Conservation (phyloP, 2,113 vertebrate species). For the Hiodon alosoides region DNA sequence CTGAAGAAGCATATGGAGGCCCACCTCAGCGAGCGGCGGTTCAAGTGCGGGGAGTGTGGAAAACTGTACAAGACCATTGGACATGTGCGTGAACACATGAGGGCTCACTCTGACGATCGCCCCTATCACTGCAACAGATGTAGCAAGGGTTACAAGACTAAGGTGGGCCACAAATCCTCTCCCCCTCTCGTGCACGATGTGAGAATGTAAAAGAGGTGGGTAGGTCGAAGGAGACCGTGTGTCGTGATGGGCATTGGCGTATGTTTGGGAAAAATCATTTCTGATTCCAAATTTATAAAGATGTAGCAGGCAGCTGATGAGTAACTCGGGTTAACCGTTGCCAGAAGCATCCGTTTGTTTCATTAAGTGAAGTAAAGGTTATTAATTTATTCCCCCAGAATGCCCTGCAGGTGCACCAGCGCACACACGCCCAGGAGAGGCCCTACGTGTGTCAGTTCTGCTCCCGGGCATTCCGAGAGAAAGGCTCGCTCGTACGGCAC, state of each 20-base stretch:
- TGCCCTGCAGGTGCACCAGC: slow-evolving; percentile 90
- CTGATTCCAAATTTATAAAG: not conserved
- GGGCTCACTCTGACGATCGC: slow-evolving; percentile 87
- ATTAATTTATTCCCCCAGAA: slow-evolving; percentile 62
- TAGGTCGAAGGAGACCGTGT: not conserved
- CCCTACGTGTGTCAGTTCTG: slow-evolving; percentile 86
- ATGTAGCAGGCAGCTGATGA: too few species aligned
- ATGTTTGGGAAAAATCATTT: not conserved
- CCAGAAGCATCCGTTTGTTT: too few species aligned
- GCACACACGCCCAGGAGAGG: slow-evolving; percentile 85
- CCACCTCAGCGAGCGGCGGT: slow-evolving; percentile 83
- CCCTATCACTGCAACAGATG: slow-evolving; percentile 83
- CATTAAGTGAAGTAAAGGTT: too few species aligned
- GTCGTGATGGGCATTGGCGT: not conserved
- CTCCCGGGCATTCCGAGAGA: slow-evolving; percentile 86
- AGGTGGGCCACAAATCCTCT: slow-evolving; percentile 59
- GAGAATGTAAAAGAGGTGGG: not conserved
- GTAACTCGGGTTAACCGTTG: too few species aligned
- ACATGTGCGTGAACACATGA: slow-evolving; percentile 89
- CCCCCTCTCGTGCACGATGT: too few species aligned
- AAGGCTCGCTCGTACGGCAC: slow-evolving; percentile 90
- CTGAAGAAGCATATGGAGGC: slow-evolving; percentile 93
- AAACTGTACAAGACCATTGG: slow-evolving; percentile 95
- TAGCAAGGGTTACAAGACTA: slow-evolving; percentile 93
- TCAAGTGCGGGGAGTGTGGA: slow-evolving; percentile 93